A percentile compares a stretch with the other conserved stretches of the same genome.
These are phyloP conservation scores for Nasonovia ribisnigri DNA, from an alignment of 2,888 invertebrate species.

Conservation along the genomic window DNA sequence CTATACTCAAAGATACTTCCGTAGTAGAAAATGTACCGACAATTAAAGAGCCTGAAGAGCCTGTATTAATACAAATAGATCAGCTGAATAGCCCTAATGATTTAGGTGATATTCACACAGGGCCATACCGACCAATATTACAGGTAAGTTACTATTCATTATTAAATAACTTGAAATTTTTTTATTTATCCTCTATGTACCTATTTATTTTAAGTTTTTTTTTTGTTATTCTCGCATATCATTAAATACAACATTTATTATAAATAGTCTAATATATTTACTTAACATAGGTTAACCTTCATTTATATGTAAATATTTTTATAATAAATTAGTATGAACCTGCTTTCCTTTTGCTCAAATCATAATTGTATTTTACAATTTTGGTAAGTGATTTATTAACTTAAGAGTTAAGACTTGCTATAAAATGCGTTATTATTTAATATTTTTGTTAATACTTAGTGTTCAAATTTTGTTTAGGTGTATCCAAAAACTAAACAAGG, in stretches of 20 bases:
- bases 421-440: not conserved
- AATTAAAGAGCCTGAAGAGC: not conserved
- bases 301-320: too few species aligned
- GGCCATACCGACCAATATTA: slow-evolving; percentile 25
- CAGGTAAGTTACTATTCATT: not conserved
- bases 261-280: too few species aligned
- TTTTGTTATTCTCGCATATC: not conserved
- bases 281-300: too few species aligned
- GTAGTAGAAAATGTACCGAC: not conserved
- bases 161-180: not conserved
- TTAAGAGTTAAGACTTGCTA: not conserved
- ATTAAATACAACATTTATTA: too few species aligned
- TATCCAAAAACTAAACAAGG: slow-evolving; percentile 7
- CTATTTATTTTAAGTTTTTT: not conserved
- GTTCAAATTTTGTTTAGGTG: slow-evolving; percentile 17
- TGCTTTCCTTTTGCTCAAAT: not conserved
- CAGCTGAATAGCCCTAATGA: not conserved
- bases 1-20: not conserved
- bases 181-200: not conserved
- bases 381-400: not conserved
- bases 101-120: slow-evolving; percentile 2
- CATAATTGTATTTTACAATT: not conserved
- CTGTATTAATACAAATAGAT: not conserved
- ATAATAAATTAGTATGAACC: not conserved
- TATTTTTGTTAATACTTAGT: not conserved